Conservation (phyloP, 35 echinoderm and acorn worm species). For the Eucidaris tribuloides region DNA sequence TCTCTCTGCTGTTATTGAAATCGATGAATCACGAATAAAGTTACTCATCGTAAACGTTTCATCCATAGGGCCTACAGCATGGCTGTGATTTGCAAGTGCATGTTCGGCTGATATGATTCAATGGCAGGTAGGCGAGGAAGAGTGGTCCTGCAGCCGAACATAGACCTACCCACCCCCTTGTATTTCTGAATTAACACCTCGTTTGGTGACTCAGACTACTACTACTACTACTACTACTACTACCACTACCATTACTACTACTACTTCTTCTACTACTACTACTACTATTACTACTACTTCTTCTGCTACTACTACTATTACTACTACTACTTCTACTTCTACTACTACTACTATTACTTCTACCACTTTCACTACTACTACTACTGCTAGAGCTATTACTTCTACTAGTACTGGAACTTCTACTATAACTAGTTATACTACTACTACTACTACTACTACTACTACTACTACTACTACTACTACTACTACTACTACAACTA, state of each 20-base stretch:
- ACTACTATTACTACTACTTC: neutral
- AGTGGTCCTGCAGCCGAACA: no score
- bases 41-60: no score
- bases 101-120: no score
- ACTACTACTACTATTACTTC: neutral
- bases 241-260: slow-evolving; percentile 2
- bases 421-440: neutral
- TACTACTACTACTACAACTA: neutral
- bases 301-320: neutral
- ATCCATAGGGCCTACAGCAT: no score
- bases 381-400: neutral
- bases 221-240: neutral
- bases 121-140: no score
- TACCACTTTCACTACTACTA: neutral
- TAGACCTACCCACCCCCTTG: no score
- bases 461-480: neutral
- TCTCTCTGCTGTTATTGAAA: no score
- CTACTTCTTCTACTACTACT: neutral
- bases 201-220: neutral
- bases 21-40: no score
- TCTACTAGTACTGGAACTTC: neutral
- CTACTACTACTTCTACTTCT: neutral
- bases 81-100: no score
- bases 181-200: no score
- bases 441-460: neutral